Base-by-base conservation (phyloP, 53 echinoderm and acorn worm genomes). In the Holothuria scabra region DNA sequence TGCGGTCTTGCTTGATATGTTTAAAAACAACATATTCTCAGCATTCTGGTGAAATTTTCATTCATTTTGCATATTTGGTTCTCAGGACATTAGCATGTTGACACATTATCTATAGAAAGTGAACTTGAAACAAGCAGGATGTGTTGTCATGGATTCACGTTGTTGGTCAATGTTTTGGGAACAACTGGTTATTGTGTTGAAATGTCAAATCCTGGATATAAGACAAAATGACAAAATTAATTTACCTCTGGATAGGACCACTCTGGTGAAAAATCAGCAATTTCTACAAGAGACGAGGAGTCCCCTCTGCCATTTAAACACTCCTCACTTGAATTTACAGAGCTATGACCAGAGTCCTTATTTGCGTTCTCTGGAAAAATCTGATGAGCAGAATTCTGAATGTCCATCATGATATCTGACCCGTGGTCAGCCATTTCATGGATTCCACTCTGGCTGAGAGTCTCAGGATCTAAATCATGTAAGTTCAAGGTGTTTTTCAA, bases 171-270 rank as follows among this genome's bases (percentile, higher is more conserved):
- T n/a, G n/a, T n/a, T n/a, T n/a, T n/a, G n/a, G n/a, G n/a, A n/a
- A n/a, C n/a, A n/a, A n/a, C n/a, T n/a, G n/a, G n/a, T n/a, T n/a
- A n/a, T n/a, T n/a, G n/a, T n/a, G n/a, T n/a, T n/a, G n/a, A n/a
- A 41, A 41, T 41, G 41, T 41, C 41, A 41, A 35, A 35, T 35
- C 3, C 35, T 35, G 6, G 35, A 41, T 41, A 41, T 8, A 31
- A 8, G 52, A 4, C 14, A 52, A 18, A 52, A 52, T 52, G 52
- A 31, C 3, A 0, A 67, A 10, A 67, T 21, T 19, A 37, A 75
- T 76, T 60, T 86, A 99, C 99, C 99, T 99, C 99, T 21, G 94
- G 94, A 49, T 99, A 99, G 11, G 99, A 99, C 94, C 99, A 99
- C 71, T 94, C 99, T 2, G 99, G 99, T 8, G 94, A 99, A 67